Base-by-base conservation (phyloP, 1,140 invertebrate species). In the Spodoptera litura region DNA sequence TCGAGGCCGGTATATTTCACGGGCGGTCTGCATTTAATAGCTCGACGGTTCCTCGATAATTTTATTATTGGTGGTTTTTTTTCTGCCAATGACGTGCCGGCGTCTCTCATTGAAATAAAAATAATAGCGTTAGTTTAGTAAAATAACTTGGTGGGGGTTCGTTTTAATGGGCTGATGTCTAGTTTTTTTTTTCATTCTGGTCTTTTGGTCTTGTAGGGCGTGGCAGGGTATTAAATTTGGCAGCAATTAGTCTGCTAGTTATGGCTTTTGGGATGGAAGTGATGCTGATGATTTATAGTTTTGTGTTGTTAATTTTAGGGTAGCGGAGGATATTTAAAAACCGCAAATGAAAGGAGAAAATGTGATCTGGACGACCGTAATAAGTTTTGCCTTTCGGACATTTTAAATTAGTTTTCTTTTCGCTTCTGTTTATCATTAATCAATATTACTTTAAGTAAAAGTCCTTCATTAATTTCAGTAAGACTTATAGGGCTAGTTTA, bases 11-110 rank as follows among this genome's bases (percentile, higher is more conserved):
- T 87, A 88, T 88, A 93, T 92, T 91, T 92, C 89, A 92, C 89
- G 88, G 86, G 84, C 89, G 91, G 91, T 89, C 91, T 93, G 92
- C 92, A 88, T 90, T 92, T 93, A 93, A 93, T 93, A 89, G 92
- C 87, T 83, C 83, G 82, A 81, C 84, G 87, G 90, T 88, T 88
- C 86, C 84, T 89, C 88, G 91, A 93, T 92, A 93, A 93, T 93
- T 93, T 92, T 92, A 93, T 93, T 93, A 93, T 92, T 89, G 88
- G 87, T 83, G 87, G 73, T 88, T 91, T 93, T 92, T 92, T 82
- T 82, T 78, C 89, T 90, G 88, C 66, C 85, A 84, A 86, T 90
- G 90, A 91, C 88, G 87, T 78, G 79, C 83, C 53, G 51, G 70
- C 71, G 73, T 58, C 70, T 82, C 85, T 88, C 81, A 88, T 86